Base-by-base conservation (phyloP, 2,888 invertebrate species). In the Ophonus ardosiacus region DNA sequence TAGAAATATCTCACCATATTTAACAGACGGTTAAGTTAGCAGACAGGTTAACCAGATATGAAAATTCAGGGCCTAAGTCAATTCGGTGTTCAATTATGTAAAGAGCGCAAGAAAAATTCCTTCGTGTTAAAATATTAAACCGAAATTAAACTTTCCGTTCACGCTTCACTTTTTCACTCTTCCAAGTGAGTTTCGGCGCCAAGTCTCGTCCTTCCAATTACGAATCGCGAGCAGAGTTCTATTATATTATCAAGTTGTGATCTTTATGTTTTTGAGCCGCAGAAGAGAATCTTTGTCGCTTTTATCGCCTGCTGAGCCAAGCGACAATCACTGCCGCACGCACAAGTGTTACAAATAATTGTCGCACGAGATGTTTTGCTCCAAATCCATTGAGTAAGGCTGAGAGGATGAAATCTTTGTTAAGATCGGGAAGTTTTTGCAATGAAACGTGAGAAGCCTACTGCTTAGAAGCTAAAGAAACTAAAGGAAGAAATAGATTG, bases 331-430 rank as follows among this genome's bases (percentile, higher is more conserved):
- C 40, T 40, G 81, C 81, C 63, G 80, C 80, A 65, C 65, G 51
- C 65, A 18, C 18, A 81, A 81, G 81, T 81, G 81, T 81, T 81
- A 81, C 81, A 61, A 81, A 81, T 81, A 81, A 81, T 81, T 81
- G 81, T 65, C 81, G 17, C 31, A 15, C 18, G 0, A 21, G 15
- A 21, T 76, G 76, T 76, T 76, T 76, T 76, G 76, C 43, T 31
- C 40, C n/a, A 71, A 71, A 74, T 43, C 71, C 71, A 43, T 71
- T 71, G 40, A 71, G 71, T 17, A 71, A 38, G 43, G 13, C 4
- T 51, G 31, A 24, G 40, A 43, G 15, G 38, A 71, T 71, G 71
- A 71, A 71, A 71, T 71, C 71, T 71, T 71, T 71, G 71, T 71
- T 71, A 71, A 71, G 40, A 43, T 71, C 43, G 15, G 15, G 38